phyloP scores from a whole-genome alignment of 2,797 vertebrate genomes.

The Lagocephalus sceleratus region DNA sequence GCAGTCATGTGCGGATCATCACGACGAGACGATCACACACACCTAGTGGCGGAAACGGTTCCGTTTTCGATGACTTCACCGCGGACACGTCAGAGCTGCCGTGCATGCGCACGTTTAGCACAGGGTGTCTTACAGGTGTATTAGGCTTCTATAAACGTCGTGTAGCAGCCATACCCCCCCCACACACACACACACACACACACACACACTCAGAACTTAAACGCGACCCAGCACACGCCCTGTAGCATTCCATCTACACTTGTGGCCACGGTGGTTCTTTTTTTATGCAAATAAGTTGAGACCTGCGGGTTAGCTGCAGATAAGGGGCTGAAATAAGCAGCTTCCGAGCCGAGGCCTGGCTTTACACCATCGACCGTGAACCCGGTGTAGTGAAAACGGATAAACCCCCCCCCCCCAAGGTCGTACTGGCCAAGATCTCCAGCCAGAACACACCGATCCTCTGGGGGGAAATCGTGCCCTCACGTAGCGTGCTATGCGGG shows the following conservation, averaged over 20 bases:
- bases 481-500: constrained; percentile 44
- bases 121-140: constrained; percentile 39
- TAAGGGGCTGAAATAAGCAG: constrained; percentile 56
- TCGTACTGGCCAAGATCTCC: not conserved
- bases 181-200: too few species aligned
- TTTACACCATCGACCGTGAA: not conserved
- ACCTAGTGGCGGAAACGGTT: not conserved
- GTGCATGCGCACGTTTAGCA: not conserved
- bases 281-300: constrained; percentile 28
- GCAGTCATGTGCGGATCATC: not conserved
- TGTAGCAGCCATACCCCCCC: not conserved
- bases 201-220: not conserved
- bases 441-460: not conserved
- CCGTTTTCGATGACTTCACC: not conserved
- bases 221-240: not conserved
- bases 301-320: constrained; percentile 37
- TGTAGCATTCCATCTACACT: not conserved
- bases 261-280: not conserved
- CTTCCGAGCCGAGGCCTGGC: constrained; percentile 43
- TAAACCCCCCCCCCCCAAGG: not conserved
- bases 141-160: constrained; percentile 16
- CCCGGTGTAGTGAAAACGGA: not conserved
- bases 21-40: constrained; percentile 19
- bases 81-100: too few species aligned
- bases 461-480: constrained; percentile 14